A percentile compares a stretch with the other conserved stretches of the same genome.
phyloP scores from a whole-genome alignment of 23 tunicate species.

The Styela clava region DNA sequence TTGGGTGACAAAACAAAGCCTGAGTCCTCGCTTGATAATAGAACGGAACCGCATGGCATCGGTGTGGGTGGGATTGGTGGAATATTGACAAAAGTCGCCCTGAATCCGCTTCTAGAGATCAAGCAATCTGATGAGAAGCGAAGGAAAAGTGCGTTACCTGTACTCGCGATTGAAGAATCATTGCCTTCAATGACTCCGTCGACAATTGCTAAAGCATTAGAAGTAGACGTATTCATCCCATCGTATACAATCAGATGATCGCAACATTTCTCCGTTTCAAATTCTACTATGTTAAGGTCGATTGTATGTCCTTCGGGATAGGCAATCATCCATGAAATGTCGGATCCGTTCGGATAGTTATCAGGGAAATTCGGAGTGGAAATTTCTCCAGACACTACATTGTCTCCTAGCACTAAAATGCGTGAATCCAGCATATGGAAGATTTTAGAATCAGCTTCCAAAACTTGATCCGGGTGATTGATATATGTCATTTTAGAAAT shows the following conservation, averaged over 20 bases:
- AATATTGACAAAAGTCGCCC: not conserved
- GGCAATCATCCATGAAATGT: not conserved
- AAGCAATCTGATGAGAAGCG: slow-evolving; percentile 15
- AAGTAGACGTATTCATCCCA: not conserved
- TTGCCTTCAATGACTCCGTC: not conserved
- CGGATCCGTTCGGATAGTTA: slow-evolving; percentile 5
- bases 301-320: not conserved
- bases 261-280: not conserved
- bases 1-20: slow-evolving; percentile 15
- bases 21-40: not conserved
- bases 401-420: not conserved
- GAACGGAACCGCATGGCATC: slow-evolving; percentile 8
- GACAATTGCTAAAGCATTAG: not conserved
- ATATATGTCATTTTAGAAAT: not conserved
- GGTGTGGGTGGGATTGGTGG: not conserved
- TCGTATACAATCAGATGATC: slow-evolving; percentile 19
- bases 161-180: not conserved
- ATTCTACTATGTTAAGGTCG: not conserved
- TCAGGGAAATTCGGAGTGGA: slow-evolving; percentile 5
- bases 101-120: not conserved
- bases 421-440: not conserved
- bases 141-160: not conserved
- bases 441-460: not conserved
- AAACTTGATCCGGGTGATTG: not conserved
- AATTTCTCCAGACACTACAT: not conserved